Percentiles rank a stretch among this genome's conserved stretches.
These are phyloP conservation scores for Clarias pachynema DNA, from an alignment of 2,797 vertebrate genomes.

Conservation along the genomic window DNA sequence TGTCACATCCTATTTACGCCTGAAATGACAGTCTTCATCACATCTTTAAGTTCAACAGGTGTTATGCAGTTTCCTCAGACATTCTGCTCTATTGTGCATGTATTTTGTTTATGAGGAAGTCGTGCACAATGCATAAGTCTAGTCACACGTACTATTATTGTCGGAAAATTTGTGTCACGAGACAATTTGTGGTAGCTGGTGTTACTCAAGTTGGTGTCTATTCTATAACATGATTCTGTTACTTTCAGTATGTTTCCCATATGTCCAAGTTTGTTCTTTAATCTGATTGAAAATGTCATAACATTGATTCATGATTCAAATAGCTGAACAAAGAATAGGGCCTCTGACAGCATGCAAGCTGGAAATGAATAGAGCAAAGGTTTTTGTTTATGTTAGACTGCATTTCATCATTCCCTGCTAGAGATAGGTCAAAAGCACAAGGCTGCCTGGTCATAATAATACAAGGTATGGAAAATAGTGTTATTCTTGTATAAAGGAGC, in stretches of 20 bases:
- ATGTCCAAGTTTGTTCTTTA: not conserved
- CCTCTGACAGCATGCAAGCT: slow-evolving; percentile 20
- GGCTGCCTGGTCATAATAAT: slow-evolving; percentile 51
- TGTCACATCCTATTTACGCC: slow-evolving; percentile 75
- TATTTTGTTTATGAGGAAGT: slow-evolving; percentile 67
- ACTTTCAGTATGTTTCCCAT: not conserved
- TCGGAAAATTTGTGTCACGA: slow-evolving; percentile 51
- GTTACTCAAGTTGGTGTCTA: not conserved
- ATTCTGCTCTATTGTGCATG: slow-evolving; percentile 51
- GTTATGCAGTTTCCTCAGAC: slow-evolving; percentile 76
- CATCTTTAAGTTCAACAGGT: slow-evolving; percentile 71
- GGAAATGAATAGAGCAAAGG: slow-evolving; percentile 48
- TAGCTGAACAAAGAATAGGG: not conserved
- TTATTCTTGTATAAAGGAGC: slow-evolving; percentile 38
- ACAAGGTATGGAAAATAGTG: slow-evolving; percentile 54
- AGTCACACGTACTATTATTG: slow-evolving; percentile 67
- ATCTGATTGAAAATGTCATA: not conserved
- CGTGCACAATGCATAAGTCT: slow-evolving; percentile 48
- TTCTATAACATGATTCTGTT: not conserved
- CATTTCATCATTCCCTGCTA: slow-evolving; percentile 66
- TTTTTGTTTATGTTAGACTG: slow-evolving; percentile 68
- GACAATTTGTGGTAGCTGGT: slow-evolving; percentile 14
- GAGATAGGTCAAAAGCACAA: slow-evolving; percentile 51
- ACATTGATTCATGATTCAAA: slow-evolving; percentile 10
- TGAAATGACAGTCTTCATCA: slow-evolving; percentile 56